phyloP scores from a whole-genome alignment of 1,140 invertebrate species.

The Drosophila orosa region DNA sequence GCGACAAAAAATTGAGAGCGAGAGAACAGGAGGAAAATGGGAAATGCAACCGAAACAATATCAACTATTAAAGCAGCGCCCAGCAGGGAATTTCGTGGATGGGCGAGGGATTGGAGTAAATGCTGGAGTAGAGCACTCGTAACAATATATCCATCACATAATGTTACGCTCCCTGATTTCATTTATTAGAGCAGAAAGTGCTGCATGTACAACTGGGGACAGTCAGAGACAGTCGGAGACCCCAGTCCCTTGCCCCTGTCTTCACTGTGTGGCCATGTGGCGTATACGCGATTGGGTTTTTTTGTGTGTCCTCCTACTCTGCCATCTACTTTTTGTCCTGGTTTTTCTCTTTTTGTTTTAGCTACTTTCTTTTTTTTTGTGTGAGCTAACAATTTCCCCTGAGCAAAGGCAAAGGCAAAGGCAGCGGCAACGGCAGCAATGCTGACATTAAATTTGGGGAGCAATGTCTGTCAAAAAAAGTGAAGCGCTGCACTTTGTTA shows the following conservation, averaged over 20 bases:
- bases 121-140: constrained; percentile 35
- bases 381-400: constrained; percentile 65
- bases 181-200: constrained; percentile 82
- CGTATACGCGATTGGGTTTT: constrained; percentile 62
- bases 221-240: constrained; percentile 23
- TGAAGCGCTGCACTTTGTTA: constrained; percentile 62
- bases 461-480: constrained; percentile 72
- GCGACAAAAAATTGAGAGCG: constrained; percentile 51
- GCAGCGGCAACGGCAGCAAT: constrained; percentile 34
- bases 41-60: constrained; percentile 69
- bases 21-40: background rate
- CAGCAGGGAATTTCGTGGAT: background rate
- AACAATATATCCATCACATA: constrained; percentile 82
- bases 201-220: constrained; percentile 66
- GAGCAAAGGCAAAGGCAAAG: constrained; percentile 44
- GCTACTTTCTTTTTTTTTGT: constrained; percentile 25
- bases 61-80: constrained; percentile 61
- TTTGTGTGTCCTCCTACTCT: constrained; percentile 10
- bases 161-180: constrained; percentile 81
- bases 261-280: constrained; percentile 46
- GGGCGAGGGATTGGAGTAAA: background rate
- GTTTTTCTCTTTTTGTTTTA: constrained; percentile 30
- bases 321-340: constrained; percentile 23
- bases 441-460: constrained; percentile 78
- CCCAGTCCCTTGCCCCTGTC: constrained; percentile 4